Base-by-base conservation (phyloP, 2,113 vertebrate genomes). In the Procavia capensis region DNA sequence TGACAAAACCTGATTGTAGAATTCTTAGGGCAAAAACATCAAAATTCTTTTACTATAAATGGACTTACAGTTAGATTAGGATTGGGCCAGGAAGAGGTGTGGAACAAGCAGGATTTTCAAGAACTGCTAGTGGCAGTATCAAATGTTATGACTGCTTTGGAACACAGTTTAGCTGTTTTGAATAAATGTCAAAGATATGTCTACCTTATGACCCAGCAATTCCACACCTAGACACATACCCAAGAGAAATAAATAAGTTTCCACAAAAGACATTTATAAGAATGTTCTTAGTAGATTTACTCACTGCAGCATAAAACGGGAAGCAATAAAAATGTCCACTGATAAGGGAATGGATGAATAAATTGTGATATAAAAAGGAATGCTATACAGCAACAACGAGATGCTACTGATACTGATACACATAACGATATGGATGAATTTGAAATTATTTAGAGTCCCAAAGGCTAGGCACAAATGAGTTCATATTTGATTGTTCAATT, bases 41-140 rank as follows among this genome's bases (percentile, higher is more conserved):
- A 70, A 39, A 24, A 6, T 14, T 93, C 11, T 91, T 95, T 61
- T 64, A 66, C 25, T 84, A 2, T 86, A 85, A 70, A 83, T 83
- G 25, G 39, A 78, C 61, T 88, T 91, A 75, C 4, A 61, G 19
- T 84, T 95, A 36, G 54, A 50, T 89, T 88, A 92, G 90, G 61
- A 47, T 20, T 68, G 66, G 36, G 16, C 13, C 3, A 6, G 22
- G 13, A 41, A 39, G 4, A 27, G 4, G 13, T 50, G 27, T 83
- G 79, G 27, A 91, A 57, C 75, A 83, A 47, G 6, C 29, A 7
- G 41, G 68, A 79, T 47, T 80, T 50, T 89, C 61, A 74, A 34
- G 20, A 9, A 45, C 11, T 61, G 57, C 57, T 17, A 9, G 14
- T 61, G 41, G 84, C 27, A 79, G 63, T 75, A 17, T 47, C 75